Conservation (phyloP, 2,797 vertebrate genomes). For the Onychomys torridus region DNA sequence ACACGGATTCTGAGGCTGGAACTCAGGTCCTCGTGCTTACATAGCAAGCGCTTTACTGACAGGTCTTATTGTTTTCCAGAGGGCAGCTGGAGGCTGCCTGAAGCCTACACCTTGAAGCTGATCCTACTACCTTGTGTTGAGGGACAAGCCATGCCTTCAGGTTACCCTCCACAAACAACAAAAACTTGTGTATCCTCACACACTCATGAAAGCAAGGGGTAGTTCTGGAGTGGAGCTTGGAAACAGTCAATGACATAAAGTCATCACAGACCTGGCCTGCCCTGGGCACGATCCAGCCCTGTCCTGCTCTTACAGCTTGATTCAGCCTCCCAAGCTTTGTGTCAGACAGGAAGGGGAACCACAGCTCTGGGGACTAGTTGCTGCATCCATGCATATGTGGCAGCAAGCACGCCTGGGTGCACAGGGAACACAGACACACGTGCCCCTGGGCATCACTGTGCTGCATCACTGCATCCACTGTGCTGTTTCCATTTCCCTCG, state of each 20-base stretch:
- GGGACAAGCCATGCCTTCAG: not conserved
- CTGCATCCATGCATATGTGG: not conserved
- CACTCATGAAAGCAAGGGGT: not conserved
- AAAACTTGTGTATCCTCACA: not conserved
- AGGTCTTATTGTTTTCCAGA: not conserved
- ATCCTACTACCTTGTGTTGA: not conserved
- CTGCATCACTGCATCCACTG: constrained; percentile 49
- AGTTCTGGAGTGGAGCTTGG: not conserved
- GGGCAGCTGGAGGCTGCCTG: not conserved
- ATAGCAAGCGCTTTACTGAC: not conserved
- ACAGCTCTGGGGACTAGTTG: constrained; percentile 17
- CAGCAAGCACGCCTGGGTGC: constrained; percentile 62
- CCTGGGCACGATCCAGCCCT: not conserved
- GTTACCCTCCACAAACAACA: constrained; percentile 1
- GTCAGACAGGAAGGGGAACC: not conserved
- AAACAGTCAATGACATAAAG: not conserved
- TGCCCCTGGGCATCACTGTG: constrained; percentile 64
- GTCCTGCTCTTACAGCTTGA: not conserved
- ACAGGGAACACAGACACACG: constrained; percentile 60
- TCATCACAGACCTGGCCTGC: not conserved
- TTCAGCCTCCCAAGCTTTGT: constrained; percentile 47
- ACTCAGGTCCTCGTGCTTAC: not conserved
- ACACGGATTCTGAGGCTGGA: not conserved
- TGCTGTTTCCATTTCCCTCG: constrained; percentile 52
- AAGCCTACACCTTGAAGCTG: not conserved